These are phyloP conservation scores for Merops nubicus DNA, from an alignment of 2,113 vertebrate genomes.

Conservation along the genomic window DNA sequence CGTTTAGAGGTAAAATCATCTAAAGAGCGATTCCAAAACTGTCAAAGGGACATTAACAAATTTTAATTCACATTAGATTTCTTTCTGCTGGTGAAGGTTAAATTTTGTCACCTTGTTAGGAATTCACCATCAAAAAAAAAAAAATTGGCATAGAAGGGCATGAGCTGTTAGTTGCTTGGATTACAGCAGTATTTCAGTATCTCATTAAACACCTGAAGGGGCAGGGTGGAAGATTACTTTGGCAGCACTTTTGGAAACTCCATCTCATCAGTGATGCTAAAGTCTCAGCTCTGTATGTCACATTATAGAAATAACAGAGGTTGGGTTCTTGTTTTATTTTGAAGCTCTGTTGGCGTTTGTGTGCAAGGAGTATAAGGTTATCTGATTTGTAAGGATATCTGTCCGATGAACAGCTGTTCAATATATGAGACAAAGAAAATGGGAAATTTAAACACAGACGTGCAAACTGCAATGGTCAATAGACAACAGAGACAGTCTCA, in stretches of 20 bases:
- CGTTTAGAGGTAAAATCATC: conserved; percentile 1
- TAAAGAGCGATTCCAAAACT: neutral
- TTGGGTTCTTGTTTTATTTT: neutral
- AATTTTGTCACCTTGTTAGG: neutral
- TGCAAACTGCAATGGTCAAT: neutral
- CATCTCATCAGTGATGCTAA: neutral
- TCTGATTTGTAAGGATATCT: neutral
- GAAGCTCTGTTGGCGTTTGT: neutral
- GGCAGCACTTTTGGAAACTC: neutral
- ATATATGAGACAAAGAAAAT: neutral
- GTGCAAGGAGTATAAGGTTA: neutral
- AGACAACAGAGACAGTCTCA: neutral
- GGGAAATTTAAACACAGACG: neutral
- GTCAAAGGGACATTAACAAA: neutral
- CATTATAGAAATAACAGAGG: neutral
- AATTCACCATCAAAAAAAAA: neutral
- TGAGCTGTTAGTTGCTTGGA: neutral
- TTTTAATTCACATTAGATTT: neutral
- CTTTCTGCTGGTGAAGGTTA: neutral
- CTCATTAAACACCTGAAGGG: neutral
- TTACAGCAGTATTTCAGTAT: conserved; percentile 3
- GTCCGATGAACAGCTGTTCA: neutral
- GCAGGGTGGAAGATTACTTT: neutral
- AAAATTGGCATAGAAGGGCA: neutral
- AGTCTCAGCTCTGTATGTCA: neutral